Base-by-base conservation (phyloP, 2,113 vertebrate genomes). In the Muscicapa adusta region DNA sequence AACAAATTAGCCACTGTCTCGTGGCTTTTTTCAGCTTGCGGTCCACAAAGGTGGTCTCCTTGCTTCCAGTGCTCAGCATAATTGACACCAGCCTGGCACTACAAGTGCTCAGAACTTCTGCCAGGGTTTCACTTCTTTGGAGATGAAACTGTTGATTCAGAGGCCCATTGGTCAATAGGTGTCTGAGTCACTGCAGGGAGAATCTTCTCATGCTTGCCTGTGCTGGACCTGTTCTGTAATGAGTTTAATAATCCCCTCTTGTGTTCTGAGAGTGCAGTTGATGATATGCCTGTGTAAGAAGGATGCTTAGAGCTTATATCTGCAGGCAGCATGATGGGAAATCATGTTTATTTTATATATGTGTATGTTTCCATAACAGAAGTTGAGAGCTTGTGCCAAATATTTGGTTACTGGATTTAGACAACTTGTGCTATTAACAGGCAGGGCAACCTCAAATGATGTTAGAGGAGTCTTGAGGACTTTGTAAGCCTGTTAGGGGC, bases 161-260 rank as follows among this genome's bases (percentile, higher is more conserved):
- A 61, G 65, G n/a, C 63, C 18, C 3, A 0, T 91, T 96, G 71
- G 63, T 96, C 48, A 66, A 22, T 8, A 58, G 19, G 19, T n/a
- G n/a, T 58, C 74, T 88, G 78, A 85, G 85, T 89, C 65, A 72
- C 53, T 87, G 31, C 17, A 29, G 40, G 29, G 54, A 88, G 85
- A 90, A 77, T 42, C 56, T 14, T 94, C 81, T 78, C 0, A 0
- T 2, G 0, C 17, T 43, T 8, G 24, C 25, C 62, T 93, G 5
- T 40, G 75, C 90, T 84, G 91, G 72, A 77, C 85, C 61, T 88
- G 87, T 90, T 93, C 53, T 79, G 38, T 91, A 73, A 95, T 45
- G 82, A 83, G 34, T 53, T 70, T 90, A 94, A 94, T 85, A 94
- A 95, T 63, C 20, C 43, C 36, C 42, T 62, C 42, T 60, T 47